A percentile compares a stretch with the other conserved stretches of the same genome.
Evolutionary conservation across 2,888 invertebrate genomes (phyloP).

Genomic region (Tachina grossa): DNA sequence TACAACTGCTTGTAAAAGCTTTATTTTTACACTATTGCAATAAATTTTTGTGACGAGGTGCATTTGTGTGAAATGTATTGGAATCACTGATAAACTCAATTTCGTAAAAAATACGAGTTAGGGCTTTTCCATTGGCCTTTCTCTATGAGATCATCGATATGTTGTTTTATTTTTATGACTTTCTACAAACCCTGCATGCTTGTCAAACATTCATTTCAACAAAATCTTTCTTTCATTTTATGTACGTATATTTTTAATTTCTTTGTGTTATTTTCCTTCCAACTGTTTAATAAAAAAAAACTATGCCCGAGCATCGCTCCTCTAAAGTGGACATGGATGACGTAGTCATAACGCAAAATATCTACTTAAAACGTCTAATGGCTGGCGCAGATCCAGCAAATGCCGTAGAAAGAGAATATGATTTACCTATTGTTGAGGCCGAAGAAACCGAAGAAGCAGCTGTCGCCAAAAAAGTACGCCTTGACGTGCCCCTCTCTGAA

Average conservation of each 20-base stretch:
- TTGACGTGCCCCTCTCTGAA: constrained; percentile 10
- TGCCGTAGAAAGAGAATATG: constrained; percentile 41
- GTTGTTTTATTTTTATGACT: too few species aligned
- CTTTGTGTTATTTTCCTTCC: not conserved
- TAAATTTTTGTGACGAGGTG: too few species aligned
- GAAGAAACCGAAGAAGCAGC: constrained; percentile 40
- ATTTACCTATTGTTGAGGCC: constrained; percentile 37
- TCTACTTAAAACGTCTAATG: constrained; percentile 10
- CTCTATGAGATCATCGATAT: too few species aligned
- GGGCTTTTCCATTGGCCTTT: too few species aligned
- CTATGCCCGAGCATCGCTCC: not conserved
- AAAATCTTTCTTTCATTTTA: constrained; percentile 1
- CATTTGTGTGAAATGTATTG: too few species aligned
- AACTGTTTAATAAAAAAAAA: not conserved
- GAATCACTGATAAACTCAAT: too few species aligned
- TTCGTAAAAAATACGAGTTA: too few species aligned
- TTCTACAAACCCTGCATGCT: not conserved
- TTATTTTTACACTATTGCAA: too few species aligned
- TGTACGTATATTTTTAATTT: not conserved
- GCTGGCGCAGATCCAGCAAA: constrained; percentile 4
- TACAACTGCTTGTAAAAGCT: too few species aligned
- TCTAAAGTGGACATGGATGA: not conserved
- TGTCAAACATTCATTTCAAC: not conserved
- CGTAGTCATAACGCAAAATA: not conserved
- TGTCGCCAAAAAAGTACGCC: constrained; percentile 23